Evolutionary conservation across 2,113 vertebrate genomes (phyloP).

Genomic region (Gallinago paraguaiae): DNA sequence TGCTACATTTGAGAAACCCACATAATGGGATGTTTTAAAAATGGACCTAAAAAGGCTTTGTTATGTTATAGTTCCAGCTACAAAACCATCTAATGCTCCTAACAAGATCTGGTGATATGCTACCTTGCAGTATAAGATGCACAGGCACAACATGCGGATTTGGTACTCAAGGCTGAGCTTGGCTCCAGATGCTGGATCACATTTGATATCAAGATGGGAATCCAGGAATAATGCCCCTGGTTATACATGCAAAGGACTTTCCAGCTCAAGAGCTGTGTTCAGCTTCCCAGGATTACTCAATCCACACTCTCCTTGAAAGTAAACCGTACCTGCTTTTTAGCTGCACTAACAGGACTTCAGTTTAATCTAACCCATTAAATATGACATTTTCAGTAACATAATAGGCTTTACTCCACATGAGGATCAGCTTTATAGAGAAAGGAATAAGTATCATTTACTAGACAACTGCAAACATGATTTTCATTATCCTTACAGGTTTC

Average conservation of each 20-base stretch:
- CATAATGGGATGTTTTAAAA: background rate
- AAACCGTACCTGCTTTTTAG: background rate
- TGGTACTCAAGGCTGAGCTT: background rate
- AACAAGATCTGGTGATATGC: rapidly evolving
- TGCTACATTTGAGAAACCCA: background rate
- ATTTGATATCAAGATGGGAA: background rate
- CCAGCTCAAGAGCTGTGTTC: background rate
- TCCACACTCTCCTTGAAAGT: background rate
- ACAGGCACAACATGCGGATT: rapidly evolving
- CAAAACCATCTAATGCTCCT: background rate
- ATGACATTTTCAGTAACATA: background rate
- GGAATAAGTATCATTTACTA: background rate
- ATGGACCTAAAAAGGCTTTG: background rate
- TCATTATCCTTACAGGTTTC: background rate
- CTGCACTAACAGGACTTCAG: background rate
- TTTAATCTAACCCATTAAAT: background rate
- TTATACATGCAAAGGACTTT: background rate
- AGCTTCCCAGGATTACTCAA: background rate
- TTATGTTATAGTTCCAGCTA: background rate
- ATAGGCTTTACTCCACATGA: background rate
- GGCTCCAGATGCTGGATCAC: background rate
- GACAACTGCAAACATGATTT: background rate
- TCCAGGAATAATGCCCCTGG: background rate
- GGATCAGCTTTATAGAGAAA: background rate
- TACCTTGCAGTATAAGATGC: background rate